phyloP scores from a whole-genome alignment of 2,113 vertebrate genomes.

The Phylloscopus trochiloides region DNA sequence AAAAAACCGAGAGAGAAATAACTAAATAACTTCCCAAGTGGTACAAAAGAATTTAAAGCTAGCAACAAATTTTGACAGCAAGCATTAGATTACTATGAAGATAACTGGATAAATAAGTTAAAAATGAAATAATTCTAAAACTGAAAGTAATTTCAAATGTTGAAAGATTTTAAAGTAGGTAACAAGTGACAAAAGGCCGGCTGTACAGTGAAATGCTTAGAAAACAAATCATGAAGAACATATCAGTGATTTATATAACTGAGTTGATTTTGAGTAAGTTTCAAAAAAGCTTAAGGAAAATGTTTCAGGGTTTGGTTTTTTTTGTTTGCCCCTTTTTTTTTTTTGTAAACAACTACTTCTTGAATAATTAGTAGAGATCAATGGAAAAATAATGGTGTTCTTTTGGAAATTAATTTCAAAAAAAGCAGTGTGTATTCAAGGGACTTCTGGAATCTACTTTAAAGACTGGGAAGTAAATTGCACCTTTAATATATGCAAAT shows the following conservation, averaged over 20 bases:
- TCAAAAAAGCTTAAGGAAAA: not conserved
- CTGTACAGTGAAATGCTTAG: not conserved
- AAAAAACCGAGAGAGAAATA: too few relatives aligned
- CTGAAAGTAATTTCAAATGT: not conserved
- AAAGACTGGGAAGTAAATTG: not conserved
- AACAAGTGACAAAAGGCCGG: not conserved
- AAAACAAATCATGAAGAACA: not conserved
- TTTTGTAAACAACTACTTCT: not conserved
- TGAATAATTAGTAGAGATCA: not conserved
- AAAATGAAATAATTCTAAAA: not conserved
- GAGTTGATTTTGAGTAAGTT: not conserved
- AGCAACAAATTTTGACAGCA: not conserved
- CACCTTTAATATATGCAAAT: not conserved
- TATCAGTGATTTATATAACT: not conserved
- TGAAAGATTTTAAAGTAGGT: not conserved
- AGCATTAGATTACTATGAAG: not conserved
- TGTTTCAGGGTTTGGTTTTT: not conserved
- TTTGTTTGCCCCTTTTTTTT: too few relatives aligned
- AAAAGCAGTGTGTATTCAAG: not conserved
- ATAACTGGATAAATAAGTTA: not conserved
- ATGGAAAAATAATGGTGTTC: not conserved
- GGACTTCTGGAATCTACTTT: not conserved
- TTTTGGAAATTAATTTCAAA: not conserved
- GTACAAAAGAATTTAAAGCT: not conserved
- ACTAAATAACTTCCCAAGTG: not conserved